Conservation (phyloP, 2,888 invertebrate species). For the Drosophila differens region DNA sequence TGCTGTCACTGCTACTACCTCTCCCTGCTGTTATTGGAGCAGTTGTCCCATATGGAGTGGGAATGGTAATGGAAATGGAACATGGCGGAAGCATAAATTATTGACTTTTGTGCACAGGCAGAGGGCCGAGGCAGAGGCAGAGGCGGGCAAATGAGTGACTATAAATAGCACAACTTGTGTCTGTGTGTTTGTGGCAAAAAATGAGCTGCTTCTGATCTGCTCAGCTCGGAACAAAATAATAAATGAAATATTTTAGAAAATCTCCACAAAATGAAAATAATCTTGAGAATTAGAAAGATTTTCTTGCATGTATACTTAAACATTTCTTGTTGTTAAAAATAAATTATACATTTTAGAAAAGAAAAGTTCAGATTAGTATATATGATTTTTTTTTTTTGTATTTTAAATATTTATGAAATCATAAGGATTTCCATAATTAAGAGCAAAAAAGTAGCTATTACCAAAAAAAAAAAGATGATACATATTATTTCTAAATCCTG, state of each 20-base stretch:
- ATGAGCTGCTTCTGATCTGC: slow-evolving; percentile 8
- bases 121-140: neutral
- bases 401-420: neutral
- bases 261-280: neutral
- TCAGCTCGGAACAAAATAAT: neutral
- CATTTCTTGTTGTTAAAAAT: too few relatives aligned
- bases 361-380: too few relatives aligned
- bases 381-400: too few relatives aligned
- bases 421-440: too few relatives aligned
- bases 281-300: too few relatives aligned
- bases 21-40: slow-evolving; percentile 20
- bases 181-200: slow-evolving; percentile 5
- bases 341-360: too few relatives aligned
- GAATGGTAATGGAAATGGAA: slow-evolving; percentile 15
- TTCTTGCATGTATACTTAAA: too few relatives aligned
- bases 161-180: slow-evolving; percentile 64
- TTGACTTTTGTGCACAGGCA: slow-evolving; percentile 53
- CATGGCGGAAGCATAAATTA: slow-evolving; percentile 66
- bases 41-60: slow-evolving; percentile 19
- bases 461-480: neutral
- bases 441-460: too few relatives aligned
- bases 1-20: slow-evolving; percentile 23
- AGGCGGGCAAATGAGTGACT: slow-evolving; percentile 28
- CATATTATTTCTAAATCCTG: neutral
- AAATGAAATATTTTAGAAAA: neutral